Evolutionary conservation across 2,888 invertebrate genomes (phyloP).

Genomic region (Candidula unifasciata): DNA sequence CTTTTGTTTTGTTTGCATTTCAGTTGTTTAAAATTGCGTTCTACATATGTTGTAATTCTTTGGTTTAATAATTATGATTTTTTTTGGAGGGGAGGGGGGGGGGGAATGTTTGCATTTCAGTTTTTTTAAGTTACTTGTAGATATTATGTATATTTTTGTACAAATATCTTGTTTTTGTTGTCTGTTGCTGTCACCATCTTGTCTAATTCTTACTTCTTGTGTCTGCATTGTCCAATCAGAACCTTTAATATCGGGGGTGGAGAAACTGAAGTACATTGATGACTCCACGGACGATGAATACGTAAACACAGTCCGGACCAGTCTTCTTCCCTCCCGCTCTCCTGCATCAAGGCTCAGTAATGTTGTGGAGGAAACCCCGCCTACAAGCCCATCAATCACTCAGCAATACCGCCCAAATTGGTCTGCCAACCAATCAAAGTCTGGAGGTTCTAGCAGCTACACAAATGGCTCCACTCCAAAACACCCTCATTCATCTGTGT

Average conservation of each 20-base stretch:
- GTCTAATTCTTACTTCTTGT: constrained; percentile 14
- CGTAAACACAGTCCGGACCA: constrained; percentile 49
- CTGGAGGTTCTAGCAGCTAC: constrained; percentile 8
- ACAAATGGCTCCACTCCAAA: constrained; percentile 6
- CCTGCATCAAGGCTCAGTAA: constrained; percentile 40
- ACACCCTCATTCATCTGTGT: background rate
- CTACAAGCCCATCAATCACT: constrained; percentile 30
- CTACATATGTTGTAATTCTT: no score
- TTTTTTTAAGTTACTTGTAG: no score
- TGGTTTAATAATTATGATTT: no score
- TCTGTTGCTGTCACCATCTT: background rate
- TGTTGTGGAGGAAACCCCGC: constrained; percentile 47
- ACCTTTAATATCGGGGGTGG: constrained; percentile 55
- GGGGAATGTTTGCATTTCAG: no score
- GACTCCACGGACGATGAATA: constrained; percentile 64
- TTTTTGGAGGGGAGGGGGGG: no score
- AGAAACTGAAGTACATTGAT: constrained; percentile 65
- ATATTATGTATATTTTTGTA: no score
- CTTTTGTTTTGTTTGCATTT: no score
- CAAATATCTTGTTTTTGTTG: background rate
- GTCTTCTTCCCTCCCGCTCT: constrained; percentile 37
- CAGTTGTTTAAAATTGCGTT: no score
- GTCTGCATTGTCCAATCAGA: constrained; percentile 45
- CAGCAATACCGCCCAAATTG: constrained; percentile 7
- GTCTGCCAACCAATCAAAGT: constrained; percentile 24